These are phyloP conservation scores for Papilio aristodemus DNA, from an alignment of 1,140 invertebrate genomes.

Conservation along the genomic window DNA sequence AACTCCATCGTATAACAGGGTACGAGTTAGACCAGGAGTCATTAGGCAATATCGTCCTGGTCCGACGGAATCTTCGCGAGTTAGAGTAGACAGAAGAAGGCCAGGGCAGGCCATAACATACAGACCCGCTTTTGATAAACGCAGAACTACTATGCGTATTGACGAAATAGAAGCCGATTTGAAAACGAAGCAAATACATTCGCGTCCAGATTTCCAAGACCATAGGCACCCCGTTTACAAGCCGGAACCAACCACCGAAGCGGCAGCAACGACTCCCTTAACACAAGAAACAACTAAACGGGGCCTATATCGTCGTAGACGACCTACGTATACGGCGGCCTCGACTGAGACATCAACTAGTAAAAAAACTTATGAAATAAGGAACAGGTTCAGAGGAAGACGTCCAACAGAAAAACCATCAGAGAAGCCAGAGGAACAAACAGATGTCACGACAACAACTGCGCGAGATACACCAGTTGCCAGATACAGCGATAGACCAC, in stretches of 20 bases:
- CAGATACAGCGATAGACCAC: constrained; percentile 61
- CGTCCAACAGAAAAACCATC: constrained; percentile 71
- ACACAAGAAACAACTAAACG: constrained; percentile 60
- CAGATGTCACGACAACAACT: constrained; percentile 55
- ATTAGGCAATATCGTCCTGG: constrained; percentile 67
- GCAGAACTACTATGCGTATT: constrained; percentile 77
- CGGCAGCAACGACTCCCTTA: constrained; percentile 39
- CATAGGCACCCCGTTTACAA: constrained; percentile 70
- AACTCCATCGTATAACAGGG: constrained; percentile 72
- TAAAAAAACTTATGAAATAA: constrained; percentile 63
- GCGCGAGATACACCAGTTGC: constrained; percentile 47
- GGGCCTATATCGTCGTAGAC: constrained; percentile 59
- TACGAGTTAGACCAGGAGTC: constrained; percentile 68
- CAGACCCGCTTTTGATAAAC: constrained; percentile 71
- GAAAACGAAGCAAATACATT: constrained; percentile 74
- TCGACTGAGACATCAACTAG: constrained; percentile 60
- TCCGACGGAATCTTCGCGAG: constrained; percentile 59
- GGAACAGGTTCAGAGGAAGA: constrained; percentile 71
- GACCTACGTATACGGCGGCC: constrained; percentile 58
- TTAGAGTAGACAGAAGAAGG: constrained; percentile 57
- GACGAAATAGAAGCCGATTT: constrained; percentile 79
- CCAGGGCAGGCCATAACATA: constrained; percentile 70
- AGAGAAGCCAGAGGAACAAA: constrained; percentile 61
- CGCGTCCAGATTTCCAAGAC: constrained; percentile 63
- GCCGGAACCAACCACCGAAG: constrained; percentile 64